phyloP scores from a whole-genome alignment of 2,797 vertebrate genomes.

The Eleutherodactylus coqui region DNA sequence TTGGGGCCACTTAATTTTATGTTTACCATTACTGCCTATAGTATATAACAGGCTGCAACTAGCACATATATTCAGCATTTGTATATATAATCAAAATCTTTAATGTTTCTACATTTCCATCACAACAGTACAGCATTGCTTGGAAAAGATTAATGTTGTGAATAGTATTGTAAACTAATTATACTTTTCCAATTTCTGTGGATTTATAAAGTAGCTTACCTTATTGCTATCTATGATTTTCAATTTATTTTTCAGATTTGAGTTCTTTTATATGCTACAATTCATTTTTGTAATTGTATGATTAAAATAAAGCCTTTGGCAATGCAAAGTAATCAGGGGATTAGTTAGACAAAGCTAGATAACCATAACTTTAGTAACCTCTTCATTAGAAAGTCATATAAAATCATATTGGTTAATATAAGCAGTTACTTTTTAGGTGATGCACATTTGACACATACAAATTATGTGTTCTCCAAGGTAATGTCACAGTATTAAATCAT shows the following conservation, averaged over 20 bases:
- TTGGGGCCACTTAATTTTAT: too few species aligned
- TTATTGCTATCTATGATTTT: slow-evolving; percentile 53
- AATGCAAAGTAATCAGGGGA: slow-evolving; percentile 43
- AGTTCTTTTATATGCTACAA: slow-evolving; percentile 51
- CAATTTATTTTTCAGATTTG: slow-evolving; percentile 55
- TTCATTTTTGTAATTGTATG: slow-evolving; percentile 57
- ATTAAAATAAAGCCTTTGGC: slow-evolving; percentile 54
- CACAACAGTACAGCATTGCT: slow-evolving; percentile 3
- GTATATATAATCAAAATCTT: slow-evolving; percentile 8
- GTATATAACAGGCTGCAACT: too few species aligned
- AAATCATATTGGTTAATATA: slow-evolving; percentile 19
- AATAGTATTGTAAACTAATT: slow-evolving; percentile 45
- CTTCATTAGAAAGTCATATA: slow-evolving; percentile 47
- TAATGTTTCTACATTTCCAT: slow-evolving; percentile 1
- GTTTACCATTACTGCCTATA: too few species aligned
- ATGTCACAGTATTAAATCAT: not conserved
- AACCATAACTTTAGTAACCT: slow-evolving; percentile 44
- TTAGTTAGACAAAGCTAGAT: slow-evolving; percentile 40
- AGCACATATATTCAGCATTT: not conserved
- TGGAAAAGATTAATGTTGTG: slow-evolving; percentile 23
- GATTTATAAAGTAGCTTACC: slow-evolving; percentile 39
- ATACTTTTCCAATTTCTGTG: slow-evolving; percentile 38
- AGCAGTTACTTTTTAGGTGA: slow-evolving; percentile 8
- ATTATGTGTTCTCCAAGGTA: not conserved
- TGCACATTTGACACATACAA: slow-evolving; percentile 18